Base-by-base conservation (phyloP, 2,113 vertebrate genomes). In the Coturnix japonica region DNA sequence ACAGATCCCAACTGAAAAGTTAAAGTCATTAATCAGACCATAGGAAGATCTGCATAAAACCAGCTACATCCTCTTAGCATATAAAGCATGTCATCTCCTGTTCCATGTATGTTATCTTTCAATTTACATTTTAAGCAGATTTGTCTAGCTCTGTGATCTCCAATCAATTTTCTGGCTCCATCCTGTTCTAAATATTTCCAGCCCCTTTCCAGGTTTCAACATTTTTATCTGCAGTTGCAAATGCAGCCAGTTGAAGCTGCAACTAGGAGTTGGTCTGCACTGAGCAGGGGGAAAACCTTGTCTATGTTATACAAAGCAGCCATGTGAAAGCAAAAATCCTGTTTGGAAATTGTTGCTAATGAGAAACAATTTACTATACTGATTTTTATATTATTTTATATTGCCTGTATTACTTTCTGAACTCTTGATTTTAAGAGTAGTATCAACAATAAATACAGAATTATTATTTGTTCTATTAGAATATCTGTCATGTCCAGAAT, bases 21-120 rank as follows among this genome's bases (percentile, higher is more conserved):
- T 95, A 95, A 94, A 94, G 94, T 87, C 91, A 92, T 96, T 95
- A 95, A 97, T 97, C 96, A 96, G 85, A 79, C 91, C 74, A 71
- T n/a, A 89, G 85, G 93, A 95, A 84, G 94, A 96, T 95, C 91
- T 95, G 75, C 86, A 74, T 95, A 95, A 96, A 89, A 90, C 90
- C 95, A 93, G 95, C 71, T 92, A 94, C 90, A 87, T 94, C 86
- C 93, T 93, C 83, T 56, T 76, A 89, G 81, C 35, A 84, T 76
- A 61, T 73, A 80, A 95, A 94, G 67, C 91, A 83, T 91, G 96
- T 94, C 92, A 73, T 81, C 91, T 96, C 96, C 95, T 97, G 97
- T 89, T 85, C 87, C 86, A 56, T 28, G 49, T 89, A 91, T 78
- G 80, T 87, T 95, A 76, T 83, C 72, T 85, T 94, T 90, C 67